Evolutionary conservation across 1,140 invertebrate species (phyloP).

Genomic region (Alviniconcha marisindica): DNA sequence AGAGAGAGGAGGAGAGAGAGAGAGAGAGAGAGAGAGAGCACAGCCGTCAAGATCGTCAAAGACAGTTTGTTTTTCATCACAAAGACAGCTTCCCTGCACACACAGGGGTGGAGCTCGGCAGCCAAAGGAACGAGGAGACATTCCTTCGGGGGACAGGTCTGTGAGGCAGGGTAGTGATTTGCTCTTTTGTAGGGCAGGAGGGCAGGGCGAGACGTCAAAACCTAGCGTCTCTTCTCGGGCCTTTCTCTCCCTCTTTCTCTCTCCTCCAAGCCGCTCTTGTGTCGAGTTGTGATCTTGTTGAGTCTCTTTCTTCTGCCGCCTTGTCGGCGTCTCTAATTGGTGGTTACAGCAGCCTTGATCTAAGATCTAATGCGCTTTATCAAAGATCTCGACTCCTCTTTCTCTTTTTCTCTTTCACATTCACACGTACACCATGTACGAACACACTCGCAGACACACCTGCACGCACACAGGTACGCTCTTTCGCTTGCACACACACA

Average conservation of each 20-base stretch:
- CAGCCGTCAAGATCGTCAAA: too few species aligned
- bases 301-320: not conserved
- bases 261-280: not conserved
- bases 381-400: not conserved
- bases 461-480: too few species aligned
- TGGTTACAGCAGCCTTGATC: not conserved
- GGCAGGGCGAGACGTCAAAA: not conserved
- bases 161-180: not conserved
- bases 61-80: too few species aligned
- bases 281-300: not conserved
- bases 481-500: not conserved
- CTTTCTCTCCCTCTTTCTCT: too few species aligned
- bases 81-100: too few species aligned
- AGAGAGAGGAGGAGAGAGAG: not conserved
- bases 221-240: too few species aligned
- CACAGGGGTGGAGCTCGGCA: not conserved
- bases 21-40: not conserved
- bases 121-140: not conserved
- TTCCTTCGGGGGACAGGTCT: not conserved
- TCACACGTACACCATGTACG: too few species aligned
- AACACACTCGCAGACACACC: too few species aligned
- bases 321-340: not conserved
- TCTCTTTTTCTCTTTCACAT: not conserved
- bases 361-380: conserved; percentile 24
- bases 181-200: not conserved